Percentiles rank a stretch among this genome's conserved stretches.
Conservation (phyloP, 2,113 vertebrate genomes). For the Symphodus melops region DNA sequence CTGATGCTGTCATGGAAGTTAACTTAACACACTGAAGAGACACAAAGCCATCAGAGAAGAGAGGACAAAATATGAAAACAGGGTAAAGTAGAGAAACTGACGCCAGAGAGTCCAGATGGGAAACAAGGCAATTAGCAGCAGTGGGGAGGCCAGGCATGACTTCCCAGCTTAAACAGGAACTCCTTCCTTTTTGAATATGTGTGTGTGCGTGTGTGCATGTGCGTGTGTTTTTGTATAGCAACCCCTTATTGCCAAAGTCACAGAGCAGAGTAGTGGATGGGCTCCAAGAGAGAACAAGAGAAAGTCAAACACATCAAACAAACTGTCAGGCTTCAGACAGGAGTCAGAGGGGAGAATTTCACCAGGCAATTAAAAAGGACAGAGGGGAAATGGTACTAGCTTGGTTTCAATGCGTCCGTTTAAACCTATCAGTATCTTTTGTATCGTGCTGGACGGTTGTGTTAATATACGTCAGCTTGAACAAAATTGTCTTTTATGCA, state of each 20-base stretch:
- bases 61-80: constrained; percentile 6
- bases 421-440: constrained; percentile 38
- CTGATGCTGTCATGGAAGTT: not conserved
- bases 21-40: not conserved
- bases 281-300: constrained; percentile 66
- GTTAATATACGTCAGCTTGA: constrained; percentile 26
- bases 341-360: constrained; percentile 44
- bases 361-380: constrained; percentile 60
- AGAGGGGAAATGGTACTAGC: constrained; percentile 52
- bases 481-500: constrained; percentile 18
- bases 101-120: constrained; percentile 65
- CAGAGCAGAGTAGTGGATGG: constrained; percentile 27
- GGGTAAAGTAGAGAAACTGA: constrained; percentile 26
- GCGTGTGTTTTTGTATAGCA: constrained; percentile 3
- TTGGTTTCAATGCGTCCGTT: constrained; percentile 41
- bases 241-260: constrained; percentile 36
- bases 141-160: constrained; percentile 43
- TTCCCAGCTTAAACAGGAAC: constrained; percentile 49
- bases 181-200: constrained; percentile 12
- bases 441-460: constrained; percentile 31
- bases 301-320: constrained; percentile 71
- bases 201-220: not conserved
- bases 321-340: constrained; percentile 60
- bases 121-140: constrained; percentile 64
- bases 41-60: not conserved